A percentile compares a stretch with the other conserved stretches of the same genome.
Conservation (phyloP, 2,113 vertebrate species). For the Sapayoa aenigma region DNA sequence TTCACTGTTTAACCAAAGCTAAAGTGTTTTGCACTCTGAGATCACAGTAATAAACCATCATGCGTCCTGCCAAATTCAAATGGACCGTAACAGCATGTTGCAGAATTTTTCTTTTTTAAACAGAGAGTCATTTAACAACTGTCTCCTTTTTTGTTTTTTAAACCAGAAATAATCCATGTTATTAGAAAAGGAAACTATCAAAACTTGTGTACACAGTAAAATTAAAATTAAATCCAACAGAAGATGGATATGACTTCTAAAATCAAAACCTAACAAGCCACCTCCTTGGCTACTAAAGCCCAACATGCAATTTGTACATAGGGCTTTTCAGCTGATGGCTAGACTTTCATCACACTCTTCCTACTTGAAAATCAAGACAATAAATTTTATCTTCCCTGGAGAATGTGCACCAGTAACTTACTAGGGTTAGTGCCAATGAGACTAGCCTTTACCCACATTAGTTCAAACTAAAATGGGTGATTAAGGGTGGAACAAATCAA, state of each 20-base stretch:
- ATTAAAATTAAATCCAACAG: not conserved
- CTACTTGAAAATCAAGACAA: slow-evolving; percentile 1
- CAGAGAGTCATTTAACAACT: not conserved
- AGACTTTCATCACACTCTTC: not conserved
- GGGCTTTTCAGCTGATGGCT: not conserved
- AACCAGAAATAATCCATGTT: not conserved
- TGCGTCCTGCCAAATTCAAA: too few relatives aligned
- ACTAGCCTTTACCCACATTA: not conserved
- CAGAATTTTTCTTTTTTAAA: not conserved
- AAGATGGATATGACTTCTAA: not conserved
- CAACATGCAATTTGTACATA: not conserved
- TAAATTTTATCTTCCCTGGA: not conserved
- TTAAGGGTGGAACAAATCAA: not conserved
- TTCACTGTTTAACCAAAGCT: too few relatives aligned
- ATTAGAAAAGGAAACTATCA: not conserved
- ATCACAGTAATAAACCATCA: too few relatives aligned
- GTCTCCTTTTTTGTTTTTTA: not conserved
- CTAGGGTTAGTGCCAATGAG: not conserved
- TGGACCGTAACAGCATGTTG: too few relatives aligned
- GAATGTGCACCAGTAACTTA: not conserved
- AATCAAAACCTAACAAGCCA: not conserved
- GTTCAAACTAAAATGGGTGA: not conserved
- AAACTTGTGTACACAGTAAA: not conserved
- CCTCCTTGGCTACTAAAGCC: not conserved
- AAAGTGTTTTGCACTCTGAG: too few relatives aligned